A percentile compares a stretch with the other conserved stretches of the same genome.
These are phyloP conservation scores for Trachelus iudaicus DNA, from an alignment of 2,888 invertebrate genomes.

Conservation along the genomic window DNA sequence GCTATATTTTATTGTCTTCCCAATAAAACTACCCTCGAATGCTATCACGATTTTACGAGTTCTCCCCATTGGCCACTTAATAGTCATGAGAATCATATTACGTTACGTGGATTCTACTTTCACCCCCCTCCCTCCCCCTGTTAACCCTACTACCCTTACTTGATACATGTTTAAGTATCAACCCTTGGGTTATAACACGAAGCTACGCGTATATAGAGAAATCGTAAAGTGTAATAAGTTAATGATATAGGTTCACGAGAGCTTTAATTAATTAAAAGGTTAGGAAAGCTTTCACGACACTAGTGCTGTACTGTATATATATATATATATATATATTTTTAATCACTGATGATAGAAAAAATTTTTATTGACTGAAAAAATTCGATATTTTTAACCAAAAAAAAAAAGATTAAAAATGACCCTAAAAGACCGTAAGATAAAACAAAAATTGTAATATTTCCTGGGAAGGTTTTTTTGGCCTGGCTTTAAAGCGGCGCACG, in stretches of 20 bases:
- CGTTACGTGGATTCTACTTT: not conserved
- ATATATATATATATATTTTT: not conserved
- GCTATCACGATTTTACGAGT: not conserved
- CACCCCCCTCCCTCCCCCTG: not conserved
- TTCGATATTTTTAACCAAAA: no score
- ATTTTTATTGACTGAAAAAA: not conserved
- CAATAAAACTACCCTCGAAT: not conserved
- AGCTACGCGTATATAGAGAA: not conserved
- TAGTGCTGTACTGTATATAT: no score
- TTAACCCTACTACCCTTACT: not conserved
- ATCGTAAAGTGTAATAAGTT: no score
- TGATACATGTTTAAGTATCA: not conserved
- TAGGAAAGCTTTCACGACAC: not conserved
- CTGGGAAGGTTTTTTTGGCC: not conserved
- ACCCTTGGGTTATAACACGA: not conserved
- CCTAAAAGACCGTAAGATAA: no score
- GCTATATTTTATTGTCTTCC: not conserved
- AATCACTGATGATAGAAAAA: not conserved
- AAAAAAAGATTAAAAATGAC: not conserved
- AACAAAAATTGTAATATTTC: not conserved
- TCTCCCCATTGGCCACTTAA: not conserved
- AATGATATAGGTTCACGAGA: not conserved
- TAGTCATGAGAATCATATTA: not conserved
- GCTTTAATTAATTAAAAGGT: not conserved
- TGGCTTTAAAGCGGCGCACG: not conserved